These are phyloP conservation scores for Boulengeromyrus knoepffleri DNA, from an alignment of 2,113 vertebrate species.

Conservation along the genomic window DNA sequence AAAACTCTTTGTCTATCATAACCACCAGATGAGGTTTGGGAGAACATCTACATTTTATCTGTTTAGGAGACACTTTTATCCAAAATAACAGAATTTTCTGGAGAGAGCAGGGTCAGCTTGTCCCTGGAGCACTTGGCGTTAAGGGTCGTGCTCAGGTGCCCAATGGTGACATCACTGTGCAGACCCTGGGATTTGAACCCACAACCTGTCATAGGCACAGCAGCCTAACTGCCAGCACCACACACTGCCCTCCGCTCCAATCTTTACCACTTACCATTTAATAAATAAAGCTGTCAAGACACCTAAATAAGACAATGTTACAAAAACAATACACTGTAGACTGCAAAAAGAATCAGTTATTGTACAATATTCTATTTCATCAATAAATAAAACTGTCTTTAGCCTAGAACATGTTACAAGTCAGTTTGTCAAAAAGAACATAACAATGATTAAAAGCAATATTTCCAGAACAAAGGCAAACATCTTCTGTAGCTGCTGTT, in stretches of 20 bases:
- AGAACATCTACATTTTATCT: background rate
- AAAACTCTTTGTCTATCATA: background rate
- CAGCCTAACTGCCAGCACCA: background rate
- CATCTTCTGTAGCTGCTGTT: background rate
- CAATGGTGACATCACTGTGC: background rate
- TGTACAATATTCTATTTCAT: background rate
- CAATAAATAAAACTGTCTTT: background rate
- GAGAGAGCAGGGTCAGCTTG: background rate
- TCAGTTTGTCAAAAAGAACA: background rate
- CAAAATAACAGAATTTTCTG: background rate
- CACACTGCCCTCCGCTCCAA: background rate
- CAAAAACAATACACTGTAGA: background rate
- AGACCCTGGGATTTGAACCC: background rate
- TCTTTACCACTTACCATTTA: background rate
- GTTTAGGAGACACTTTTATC: background rate
- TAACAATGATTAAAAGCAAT: background rate
- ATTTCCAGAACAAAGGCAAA: background rate
- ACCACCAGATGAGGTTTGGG: background rate
- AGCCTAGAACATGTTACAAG: background rate
- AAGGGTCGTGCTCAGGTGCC: background rate
- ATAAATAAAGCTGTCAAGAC: background rate
- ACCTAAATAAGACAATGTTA: background rate
- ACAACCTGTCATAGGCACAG: background rate
- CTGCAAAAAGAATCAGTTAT: background rate
- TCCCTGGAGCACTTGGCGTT: background rate